Base-by-base conservation (phyloP, 2,888 invertebrate genomes). In the Clepsis dumicolana region DNA sequence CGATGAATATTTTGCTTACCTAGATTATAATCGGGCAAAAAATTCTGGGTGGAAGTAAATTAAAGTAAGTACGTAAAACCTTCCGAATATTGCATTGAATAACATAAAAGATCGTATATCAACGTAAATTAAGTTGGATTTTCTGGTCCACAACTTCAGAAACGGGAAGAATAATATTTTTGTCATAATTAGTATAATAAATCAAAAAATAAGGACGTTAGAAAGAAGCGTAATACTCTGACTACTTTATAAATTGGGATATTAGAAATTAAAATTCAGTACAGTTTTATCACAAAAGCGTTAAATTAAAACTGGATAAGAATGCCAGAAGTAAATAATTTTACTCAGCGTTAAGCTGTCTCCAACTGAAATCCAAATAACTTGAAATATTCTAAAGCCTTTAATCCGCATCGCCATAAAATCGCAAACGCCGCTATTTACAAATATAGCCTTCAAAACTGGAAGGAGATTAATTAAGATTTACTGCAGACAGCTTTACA, bases 361-460 rank as follows among this genome's bases (percentile, higher is more conserved):
- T 50, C 67, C 21, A 25, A 48, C 25, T 62, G 56, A 57, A 63
- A 56, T 63, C 62, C 24, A 64, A 61, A 64, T 67, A 65, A 64
- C 56, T 70, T 60, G 64, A 64, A 70, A 71, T 61, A 69, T 69
- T 60, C 53, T 24, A 62, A 67, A 67, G 66, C 66, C 61, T 56
- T 69, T 71, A 71, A 72, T 70, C 71, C 67, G 32, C 70, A 72
- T 70, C 56, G 66, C 66, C 64, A 66, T 72, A 64, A 70, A 69
- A 72, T 70, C 70, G 61, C 71, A 61, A 72, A 66, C 64, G 67
- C 56, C 25, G 53, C 57, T 18, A 64, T 66, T 67, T 69, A 59
- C 65, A 16, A 24, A 66, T 52, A 57, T 67, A 60, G 50, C 64
- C 60, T 66, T 67, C 62, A 63, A 62, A 69, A 48, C 67, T 62